phyloP scores from a whole-genome alignment of 2,797 vertebrate species.

The Clarias platycephalus region DNA sequence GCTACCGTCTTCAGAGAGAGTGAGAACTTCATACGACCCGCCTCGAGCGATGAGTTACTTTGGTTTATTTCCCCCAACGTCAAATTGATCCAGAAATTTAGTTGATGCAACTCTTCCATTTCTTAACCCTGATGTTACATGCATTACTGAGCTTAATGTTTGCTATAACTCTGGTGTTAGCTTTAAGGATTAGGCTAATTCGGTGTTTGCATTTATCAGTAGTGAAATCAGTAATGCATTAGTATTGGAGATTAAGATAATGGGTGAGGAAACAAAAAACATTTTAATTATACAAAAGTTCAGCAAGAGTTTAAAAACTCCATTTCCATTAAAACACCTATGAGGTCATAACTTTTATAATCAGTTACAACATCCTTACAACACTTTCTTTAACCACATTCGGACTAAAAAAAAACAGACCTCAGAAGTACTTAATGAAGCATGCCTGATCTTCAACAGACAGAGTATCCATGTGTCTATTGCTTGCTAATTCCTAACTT shows the following conservation, averaged over 20 bases:
- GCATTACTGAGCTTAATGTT: conserved; percentile 7
- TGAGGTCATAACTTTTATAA: neutral
- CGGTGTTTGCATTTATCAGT: conserved; percentile 30
- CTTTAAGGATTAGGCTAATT: conserved; percentile 31
- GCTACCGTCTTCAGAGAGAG: no score
- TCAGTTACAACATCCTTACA: neutral
- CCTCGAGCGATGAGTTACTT: neutral
- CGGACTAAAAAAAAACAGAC: neutral
- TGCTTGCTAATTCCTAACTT: neutral
- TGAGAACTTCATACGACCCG: neutral
- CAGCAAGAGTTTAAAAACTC: neutral
- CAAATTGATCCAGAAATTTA: neutral
- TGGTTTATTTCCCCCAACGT: neutral
- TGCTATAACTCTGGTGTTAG: neutral
- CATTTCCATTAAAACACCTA: neutral
- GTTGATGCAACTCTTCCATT: neutral
- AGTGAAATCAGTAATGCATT: conserved; percentile 22
- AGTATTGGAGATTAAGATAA: conserved; percentile 8
- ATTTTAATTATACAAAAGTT: neutral
- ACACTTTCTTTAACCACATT: neutral
- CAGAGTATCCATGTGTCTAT: neutral
- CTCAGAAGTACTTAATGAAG: neutral
- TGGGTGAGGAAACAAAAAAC: neutral
- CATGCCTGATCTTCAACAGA: neutral
- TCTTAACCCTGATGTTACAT: neutral